phyloP scores from a whole-genome alignment of 2,113 vertebrate genomes.

The Pitta sordida region DNA sequence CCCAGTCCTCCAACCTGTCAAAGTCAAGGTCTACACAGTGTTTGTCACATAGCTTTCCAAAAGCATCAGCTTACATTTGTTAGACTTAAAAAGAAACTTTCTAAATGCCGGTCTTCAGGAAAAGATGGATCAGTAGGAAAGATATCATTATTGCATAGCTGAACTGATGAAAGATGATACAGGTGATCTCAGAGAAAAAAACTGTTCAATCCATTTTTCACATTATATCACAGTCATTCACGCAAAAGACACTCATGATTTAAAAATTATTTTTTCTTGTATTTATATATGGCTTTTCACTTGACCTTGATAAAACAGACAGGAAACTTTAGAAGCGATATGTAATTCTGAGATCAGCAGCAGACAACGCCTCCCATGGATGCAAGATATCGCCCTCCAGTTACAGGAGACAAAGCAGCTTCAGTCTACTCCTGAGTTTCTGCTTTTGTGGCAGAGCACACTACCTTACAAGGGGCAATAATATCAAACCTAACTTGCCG shows the following conservation, averaged over 20 bases:
- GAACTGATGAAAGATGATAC: not conserved
- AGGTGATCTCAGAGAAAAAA: not conserved
- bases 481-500: not conserved
- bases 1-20: not conserved
- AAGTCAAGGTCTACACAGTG: not conserved
- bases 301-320: not conserved
- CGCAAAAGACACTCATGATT: not conserved
- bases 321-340: not conserved
- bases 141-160: not conserved
- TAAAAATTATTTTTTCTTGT: not conserved
- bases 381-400: not conserved
- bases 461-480: not conserved
- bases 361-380: not conserved
- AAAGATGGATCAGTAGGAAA: not conserved
- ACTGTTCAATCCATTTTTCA: not conserved
- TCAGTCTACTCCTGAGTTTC: not conserved
- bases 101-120: not conserved
- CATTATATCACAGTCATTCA: not conserved
- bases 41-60: not conserved
- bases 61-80: not conserved
- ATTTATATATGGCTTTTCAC: not conserved
- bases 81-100: not conserved
- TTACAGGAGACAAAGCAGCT: not conserved
- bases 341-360: not conserved
- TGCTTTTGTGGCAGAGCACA: not conserved